Conservation (phyloP, 2,888 invertebrate species). For the Nephrotoma guestfalica region DNA sequence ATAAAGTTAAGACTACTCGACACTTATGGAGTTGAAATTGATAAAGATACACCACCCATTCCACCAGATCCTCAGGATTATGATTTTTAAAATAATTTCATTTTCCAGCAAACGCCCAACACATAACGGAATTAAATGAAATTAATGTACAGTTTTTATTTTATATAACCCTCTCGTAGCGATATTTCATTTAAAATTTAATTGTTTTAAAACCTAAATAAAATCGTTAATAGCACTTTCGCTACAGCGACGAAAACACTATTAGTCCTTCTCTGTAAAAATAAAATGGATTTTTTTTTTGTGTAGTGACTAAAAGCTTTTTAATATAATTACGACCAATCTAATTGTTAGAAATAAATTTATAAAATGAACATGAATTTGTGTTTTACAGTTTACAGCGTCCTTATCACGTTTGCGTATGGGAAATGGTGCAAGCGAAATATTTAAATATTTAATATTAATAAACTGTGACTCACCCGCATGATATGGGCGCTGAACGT, state of each 20-base stretch:
- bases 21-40: conserved; percentile 88
- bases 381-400: neutral
- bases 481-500: neutral
- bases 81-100: conserved; percentile 41
- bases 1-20: conserved; percentile 85
- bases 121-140: no score
- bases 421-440: neutral
- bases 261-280: neutral
- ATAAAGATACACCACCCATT: conserved; percentile 81
- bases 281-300: neutral
- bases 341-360: neutral
- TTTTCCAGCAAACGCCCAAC: no score
- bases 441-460: neutral
- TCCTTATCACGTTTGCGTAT: neutral
- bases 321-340: neutral
- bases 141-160: no score
- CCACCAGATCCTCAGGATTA: conserved; percentile 88
- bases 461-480: neutral
- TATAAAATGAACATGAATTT: neutral
- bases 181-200: neutral
- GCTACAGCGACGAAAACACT: neutral
- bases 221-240: neutral
- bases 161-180: neutral
- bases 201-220: neutral
- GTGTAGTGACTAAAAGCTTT: neutral